Evolutionary conservation across 2,113 vertebrate species (phyloP), one percentile per base, ranked within the genome.

Genomic region (Meriones unguiculatus): DNA sequence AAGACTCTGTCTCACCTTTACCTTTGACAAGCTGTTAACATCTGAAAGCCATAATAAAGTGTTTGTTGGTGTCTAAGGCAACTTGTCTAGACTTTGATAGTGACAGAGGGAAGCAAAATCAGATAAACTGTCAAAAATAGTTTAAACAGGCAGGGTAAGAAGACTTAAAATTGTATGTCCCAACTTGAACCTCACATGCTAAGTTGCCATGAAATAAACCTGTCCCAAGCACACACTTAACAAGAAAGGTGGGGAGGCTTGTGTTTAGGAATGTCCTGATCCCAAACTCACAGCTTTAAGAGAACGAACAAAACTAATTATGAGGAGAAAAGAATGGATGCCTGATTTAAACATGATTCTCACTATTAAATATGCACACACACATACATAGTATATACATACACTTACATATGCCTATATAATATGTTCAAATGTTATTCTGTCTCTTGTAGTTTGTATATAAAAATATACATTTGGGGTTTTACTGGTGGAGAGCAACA

Each of bases 81-180:
- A 20, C 91, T 95, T 95, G 75, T 96, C 86, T 59, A 93, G 87
- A 89, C 41, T 90, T 12, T 80, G 3, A 72, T 82, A 12, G 6
- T n/a, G 50, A 32, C 15, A 59, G 3, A 0, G 8, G 50, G 35
- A 38, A 80, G 18, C 62, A 95, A 94, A 80, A 94, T 95, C n/a
- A 92, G 94, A 73, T 13, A 52, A 65, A 76, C 84, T 92, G 82
- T 97, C 52, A 88, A 50, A 95, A 92, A 91, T 14, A 30, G 57
- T 38, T 92, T 2, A 24, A 85, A 73, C 38, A 90, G 35, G 9
- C 54, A 22, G 67, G 92, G 30, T 32, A 90, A 13, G 67, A 41
- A 82, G 15, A 75, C 32, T 41, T 90, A 94, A 96, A 90, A 41
- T 22, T 32, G n/a, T 54, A 1, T 46, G 10, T 93, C 17, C 50